Base-by-base conservation (phyloP, 2,113 vertebrate genomes). In the Bubo scandiacus region DNA sequence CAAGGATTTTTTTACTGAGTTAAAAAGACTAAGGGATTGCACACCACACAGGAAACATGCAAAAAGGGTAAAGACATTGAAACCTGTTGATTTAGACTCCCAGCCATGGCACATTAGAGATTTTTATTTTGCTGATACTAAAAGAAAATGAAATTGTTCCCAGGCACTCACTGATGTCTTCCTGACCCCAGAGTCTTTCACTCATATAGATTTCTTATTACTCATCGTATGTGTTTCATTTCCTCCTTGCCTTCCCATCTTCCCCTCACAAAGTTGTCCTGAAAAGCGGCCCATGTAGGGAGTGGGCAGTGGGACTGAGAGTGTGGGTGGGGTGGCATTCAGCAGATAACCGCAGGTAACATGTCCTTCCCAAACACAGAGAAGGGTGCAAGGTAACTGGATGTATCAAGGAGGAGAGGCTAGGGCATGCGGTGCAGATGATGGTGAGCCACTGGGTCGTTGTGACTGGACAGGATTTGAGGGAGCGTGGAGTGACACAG, bases 381-480 rank as follows among this genome's bases (percentile, higher is more conserved):
- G 67, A 55, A n/a, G 3, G 8, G 15, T n/a, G 49, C 7, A 49
- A 16, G 38, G 25, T 5, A 32, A 12, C 15, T 12, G 42, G 14
- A 6, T 3, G 7, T 4, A 10, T n/a, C 6, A 6, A n/a, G 54
- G 20, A 52, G 51, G n/a, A 49, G 42, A 43, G 57, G 34, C 0
- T 8, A 52, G 22, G 25, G 52, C 18, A 9, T 3, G 6, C 0
- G 2, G 19, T 14, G 22, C 58, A 45, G 63, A 7, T 1, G 10
- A 6, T 3, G 27, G 47, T 6, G 9, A 45, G 43, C 18, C 22
- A 40, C 6, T 45, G 43, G 15, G 6, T 40, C 18, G 25, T 38
- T 0, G 0, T 36, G n/a, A 7, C 19, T 22, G 26, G 36, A 8
- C 7, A n/a, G 73, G 42, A 84, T n/a, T 27, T 74, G 34, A 58